Percentiles rank a stretch among this genome's conserved stretches.
Conservation (phyloP, 2,888 invertebrate species). For the Encarsia formosa region DNA sequence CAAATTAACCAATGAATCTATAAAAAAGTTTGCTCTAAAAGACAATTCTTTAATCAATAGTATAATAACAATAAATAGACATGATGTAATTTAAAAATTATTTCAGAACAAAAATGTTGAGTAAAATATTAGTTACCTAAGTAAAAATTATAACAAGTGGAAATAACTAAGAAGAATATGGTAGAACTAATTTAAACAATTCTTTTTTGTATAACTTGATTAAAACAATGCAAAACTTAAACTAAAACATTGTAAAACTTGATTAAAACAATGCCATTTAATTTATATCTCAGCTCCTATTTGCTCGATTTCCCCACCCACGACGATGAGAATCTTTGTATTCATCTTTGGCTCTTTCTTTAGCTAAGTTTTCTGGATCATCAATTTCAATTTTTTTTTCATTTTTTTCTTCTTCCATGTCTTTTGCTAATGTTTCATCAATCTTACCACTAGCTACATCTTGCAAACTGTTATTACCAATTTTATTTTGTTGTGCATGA, state of each 20-base stretch:
- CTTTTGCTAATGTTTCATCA: conserved; percentile 39
- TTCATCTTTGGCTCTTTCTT: conserved; percentile 73
- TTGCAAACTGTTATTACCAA: conserved; percentile 35
- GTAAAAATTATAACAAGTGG: no score
- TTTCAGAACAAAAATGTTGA: no score
- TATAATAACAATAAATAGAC: no score
- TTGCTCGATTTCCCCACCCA: conserved; percentile 82
- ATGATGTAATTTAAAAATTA: no score
- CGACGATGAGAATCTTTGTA: conserved; percentile 83
- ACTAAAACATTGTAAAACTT: background rate
- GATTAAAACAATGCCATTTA: background rate
- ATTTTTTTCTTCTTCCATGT: conserved; percentile 60
- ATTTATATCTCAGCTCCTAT: conserved; percentile 61
- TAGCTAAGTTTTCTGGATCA: conserved; percentile 64
- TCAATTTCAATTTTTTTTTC: conserved; percentile 68
- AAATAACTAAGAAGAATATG: no score
- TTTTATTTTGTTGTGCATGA: conserved; percentile 34
- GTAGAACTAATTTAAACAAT: no score
- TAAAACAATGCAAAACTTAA: no score
- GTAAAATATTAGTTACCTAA: no score
- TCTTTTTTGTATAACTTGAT: no score
- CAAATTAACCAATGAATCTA: no score
- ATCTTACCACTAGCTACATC: conserved; percentile 26
- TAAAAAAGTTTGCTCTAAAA: no score
- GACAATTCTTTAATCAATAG: no score